Percentiles rank a stretch among this genome's conserved stretches.
phyloP scores from a whole-genome alignment of 2,888 invertebrate species.

The Leptodirus hochenwartii region DNA sequence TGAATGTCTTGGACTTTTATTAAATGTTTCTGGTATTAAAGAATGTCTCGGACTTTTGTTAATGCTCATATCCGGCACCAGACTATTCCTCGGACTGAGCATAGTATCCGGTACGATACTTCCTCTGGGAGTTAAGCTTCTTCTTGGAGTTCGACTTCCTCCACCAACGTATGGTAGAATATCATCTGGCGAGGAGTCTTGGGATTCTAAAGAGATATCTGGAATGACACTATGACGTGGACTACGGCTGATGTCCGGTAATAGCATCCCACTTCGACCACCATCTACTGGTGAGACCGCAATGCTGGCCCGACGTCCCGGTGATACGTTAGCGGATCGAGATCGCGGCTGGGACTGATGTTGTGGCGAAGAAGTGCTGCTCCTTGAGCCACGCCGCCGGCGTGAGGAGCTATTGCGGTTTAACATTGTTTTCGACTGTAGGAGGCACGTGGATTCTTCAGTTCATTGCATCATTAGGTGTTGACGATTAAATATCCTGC shows the following conservation, averaged over 20 bases:
- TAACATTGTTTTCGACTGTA: too few relatives aligned
- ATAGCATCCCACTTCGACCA: constrained; percentile 19
- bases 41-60: constrained; percentile 30
- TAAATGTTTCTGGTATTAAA: constrained; percentile 37
- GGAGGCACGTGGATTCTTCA: too few relatives aligned
- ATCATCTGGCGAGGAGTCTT: constrained; percentile 10
- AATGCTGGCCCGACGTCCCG: constrained; percentile 24
- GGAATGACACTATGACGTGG: constrained; percentile 27
- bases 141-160: too few relatives aligned
- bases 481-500: too few relatives aligned
- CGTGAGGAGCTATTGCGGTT: constrained; percentile 49
- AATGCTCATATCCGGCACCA: constrained; percentile 37
- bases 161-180: too few relatives aligned
- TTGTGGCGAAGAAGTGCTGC: constrained; percentile 40
- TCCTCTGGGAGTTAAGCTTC: constrained; percentile 23
- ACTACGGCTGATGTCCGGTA: constrained; percentile 27
- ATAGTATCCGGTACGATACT: constrained; percentile 36
- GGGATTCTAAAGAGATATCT: constrained; percentile 20
- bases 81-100: constrained; percentile 37
- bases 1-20: constrained; percentile 40
- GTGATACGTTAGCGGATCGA: constrained; percentile 27
- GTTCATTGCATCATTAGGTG: too few relatives aligned
- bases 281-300: constrained; percentile 25
- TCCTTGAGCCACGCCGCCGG: constrained; percentile 45
- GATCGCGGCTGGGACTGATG: constrained; percentile 35